Percentiles rank a stretch among this genome's conserved stretches.
Conservation (phyloP, 2,797 vertebrate species). For the Kryptolebias ocellatus region DNA sequence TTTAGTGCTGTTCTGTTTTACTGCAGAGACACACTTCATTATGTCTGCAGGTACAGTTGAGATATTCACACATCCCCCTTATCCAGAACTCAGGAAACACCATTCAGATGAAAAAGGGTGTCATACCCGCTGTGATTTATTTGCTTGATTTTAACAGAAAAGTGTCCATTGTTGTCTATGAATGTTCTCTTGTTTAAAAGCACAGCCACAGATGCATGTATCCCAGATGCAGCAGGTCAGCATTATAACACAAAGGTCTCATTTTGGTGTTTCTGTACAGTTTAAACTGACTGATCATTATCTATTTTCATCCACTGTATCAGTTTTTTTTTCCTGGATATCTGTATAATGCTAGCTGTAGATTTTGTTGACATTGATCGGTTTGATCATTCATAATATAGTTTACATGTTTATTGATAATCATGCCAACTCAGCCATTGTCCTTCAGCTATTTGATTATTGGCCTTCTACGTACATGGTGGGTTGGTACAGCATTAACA, state of each 20-base stretch:
- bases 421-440: too few relatives aligned
- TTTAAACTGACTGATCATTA: conserved; percentile 4
- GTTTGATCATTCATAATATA: conserved; percentile 22
- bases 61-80: conserved; percentile 91
- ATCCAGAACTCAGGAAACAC: conserved; percentile 90
- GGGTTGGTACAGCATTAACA: too few relatives aligned
- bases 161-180: conserved; percentile 59
- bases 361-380: conserved; percentile 39
- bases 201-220: conserved; percentile 18
- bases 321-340: not conserved
- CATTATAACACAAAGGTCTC: conserved; percentile 2
- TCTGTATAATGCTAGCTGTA: conserved; percentile 18
- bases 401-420: too few relatives aligned
- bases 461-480: conserved; percentile 14
- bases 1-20: conserved; percentile 99
- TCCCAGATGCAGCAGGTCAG: conserved; percentile 24
- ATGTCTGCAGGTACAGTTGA: conserved; percentile 99
- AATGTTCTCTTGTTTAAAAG: conserved; percentile 48
- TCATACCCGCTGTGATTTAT: conserved; percentile 89
- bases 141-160: conserved; percentile 82
- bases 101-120: conserved; percentile 89
- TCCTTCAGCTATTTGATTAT: conserved; percentile 2
- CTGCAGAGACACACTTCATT: conserved; percentile 99
- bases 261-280: not conserved
- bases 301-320: not conserved